A percentile compares a stretch with the other conserved stretches of the same genome.
These are phyloP conservation scores for Cactoblastis cactorum DNA, from an alignment of 2,888 invertebrate genomes.

Conservation along the genomic window DNA sequence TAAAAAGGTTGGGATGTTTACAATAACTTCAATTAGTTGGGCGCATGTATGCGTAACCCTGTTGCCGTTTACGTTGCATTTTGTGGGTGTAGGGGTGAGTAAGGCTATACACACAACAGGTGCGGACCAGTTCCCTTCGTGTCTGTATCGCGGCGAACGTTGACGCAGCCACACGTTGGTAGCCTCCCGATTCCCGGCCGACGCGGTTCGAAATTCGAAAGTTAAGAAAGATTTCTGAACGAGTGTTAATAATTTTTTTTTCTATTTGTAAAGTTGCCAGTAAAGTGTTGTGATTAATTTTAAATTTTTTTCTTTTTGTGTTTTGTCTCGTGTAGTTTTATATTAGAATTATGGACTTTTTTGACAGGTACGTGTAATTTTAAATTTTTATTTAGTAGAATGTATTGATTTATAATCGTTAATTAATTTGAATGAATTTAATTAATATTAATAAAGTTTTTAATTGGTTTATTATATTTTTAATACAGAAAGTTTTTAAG, in stretches of 20 bases:
- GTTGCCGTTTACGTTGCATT: conserved; percentile 3
- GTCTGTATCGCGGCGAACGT: conserved; percentile 49
- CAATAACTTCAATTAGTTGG: conserved; percentile 23
- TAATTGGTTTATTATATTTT: too few relatives aligned
- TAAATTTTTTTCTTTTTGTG: background rate
- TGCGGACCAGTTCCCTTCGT: conserved; percentile 32
- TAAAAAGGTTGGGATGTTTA: conserved; percentile 16
- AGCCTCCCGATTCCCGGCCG: conserved; percentile 6
- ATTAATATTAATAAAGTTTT: too few relatives aligned
- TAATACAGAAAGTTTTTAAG: too few relatives aligned
- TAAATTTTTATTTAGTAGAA: background rate
- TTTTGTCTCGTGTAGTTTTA: background rate
- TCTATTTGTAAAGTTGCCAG: conserved; percentile 2
- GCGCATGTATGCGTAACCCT: conserved; percentile 9
- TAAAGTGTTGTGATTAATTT: conserved; percentile 8
- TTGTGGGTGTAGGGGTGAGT: conserved; percentile 12
- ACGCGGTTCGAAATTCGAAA: conserved; percentile 19
- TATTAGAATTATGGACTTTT: background rate
- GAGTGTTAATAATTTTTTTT: background rate
- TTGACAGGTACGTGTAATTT: background rate
- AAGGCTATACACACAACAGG: conserved; percentile 56
- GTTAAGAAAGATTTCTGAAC: conserved; percentile 23
- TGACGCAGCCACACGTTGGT: conserved; percentile 45
- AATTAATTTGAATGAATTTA: too few relatives aligned
- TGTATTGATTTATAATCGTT: too few relatives aligned